Evolutionary conservation across 2,113 vertebrate genomes (phyloP).

Genomic region (Brachyistius frenatus): DNA sequence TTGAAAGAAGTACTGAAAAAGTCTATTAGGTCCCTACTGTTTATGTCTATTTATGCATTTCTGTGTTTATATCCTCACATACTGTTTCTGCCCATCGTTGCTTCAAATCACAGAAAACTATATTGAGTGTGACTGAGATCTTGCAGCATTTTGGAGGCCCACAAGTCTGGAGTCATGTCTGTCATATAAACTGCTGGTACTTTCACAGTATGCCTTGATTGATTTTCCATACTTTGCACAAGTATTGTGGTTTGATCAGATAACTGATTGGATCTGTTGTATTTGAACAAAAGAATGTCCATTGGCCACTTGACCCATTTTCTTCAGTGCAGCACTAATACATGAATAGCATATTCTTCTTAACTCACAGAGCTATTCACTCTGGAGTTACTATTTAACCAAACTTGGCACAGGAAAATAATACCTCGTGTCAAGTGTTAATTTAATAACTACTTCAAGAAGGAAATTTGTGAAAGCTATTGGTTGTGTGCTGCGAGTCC

Average conservation of each 20-base stretch:
- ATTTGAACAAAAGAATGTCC: background rate
- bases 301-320: background rate
- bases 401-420: background rate
- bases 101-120: slow-evolving; percentile 7
- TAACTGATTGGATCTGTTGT: background rate
- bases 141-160: background rate
- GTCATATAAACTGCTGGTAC: too few species aligned
- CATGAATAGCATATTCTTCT: too few species aligned
- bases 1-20: slow-evolving; percentile 50
- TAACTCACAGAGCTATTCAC: background rate
- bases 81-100: background rate
- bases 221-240: too few species aligned
- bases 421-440: background rate
- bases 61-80: background rate
- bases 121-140: background rate
- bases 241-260: background rate
- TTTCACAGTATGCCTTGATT: too few species aligned
- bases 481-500: background rate
- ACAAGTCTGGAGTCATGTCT: background rate
- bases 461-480: background rate
- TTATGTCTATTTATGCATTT: slow-evolving; percentile 9
- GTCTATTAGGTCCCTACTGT: slow-evolving; percentile 13
- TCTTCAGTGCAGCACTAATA: background rate
- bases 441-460: background rate
- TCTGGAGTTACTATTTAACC: background rate